Conservation (phyloP, 2,888 invertebrate genomes). For the Vanessa cardui region DNA sequence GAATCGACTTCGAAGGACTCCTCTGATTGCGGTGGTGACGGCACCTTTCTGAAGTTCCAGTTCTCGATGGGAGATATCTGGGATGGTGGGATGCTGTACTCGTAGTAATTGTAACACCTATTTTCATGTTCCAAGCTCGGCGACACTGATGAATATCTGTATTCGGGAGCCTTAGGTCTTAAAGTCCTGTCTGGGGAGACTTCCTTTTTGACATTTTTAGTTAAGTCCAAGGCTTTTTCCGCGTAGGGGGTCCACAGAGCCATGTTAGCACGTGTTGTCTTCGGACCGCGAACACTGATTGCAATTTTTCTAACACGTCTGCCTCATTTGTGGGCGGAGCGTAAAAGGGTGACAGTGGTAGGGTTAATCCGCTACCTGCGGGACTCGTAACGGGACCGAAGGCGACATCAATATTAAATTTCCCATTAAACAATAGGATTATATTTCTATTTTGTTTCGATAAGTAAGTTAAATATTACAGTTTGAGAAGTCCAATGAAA, state of each 20-base stretch:
- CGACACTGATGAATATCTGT: slow-evolving; percentile 45
- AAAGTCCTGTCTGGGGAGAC: slow-evolving; percentile 35
- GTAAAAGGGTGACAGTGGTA: slow-evolving; percentile 18
- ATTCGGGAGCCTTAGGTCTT: slow-evolving; percentile 42
- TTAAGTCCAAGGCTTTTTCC: slow-evolving; percentile 65
- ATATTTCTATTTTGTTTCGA: slow-evolving; percentile 15
- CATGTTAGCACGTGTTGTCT: slow-evolving; percentile 46
- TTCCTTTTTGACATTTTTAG: slow-evolving; percentile 53
- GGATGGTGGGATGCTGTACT: slow-evolving; percentile 48
- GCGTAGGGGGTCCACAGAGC: slow-evolving; percentile 71
- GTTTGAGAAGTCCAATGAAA: neutral
- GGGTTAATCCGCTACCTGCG: slow-evolving; percentile 44
- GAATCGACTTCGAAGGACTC: slow-evolving; percentile 61
- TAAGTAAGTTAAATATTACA: neutral
- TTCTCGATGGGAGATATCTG: slow-evolving; percentile 55
- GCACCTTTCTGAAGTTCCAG: slow-evolving; percentile 40
- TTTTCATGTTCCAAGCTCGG: slow-evolving; percentile 25
- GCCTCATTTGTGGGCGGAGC: slow-evolving; percentile 41
- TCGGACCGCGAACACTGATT: slow-evolving; percentile 28
- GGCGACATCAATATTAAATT: slow-evolving; percentile 34
- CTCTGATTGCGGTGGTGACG: slow-evolving; percentile 75
- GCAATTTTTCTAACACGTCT: slow-evolving; percentile 27
- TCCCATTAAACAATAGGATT: slow-evolving; percentile 30
- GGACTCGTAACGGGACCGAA: slow-evolving; percentile 44
- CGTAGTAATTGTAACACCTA: slow-evolving; percentile 28